Percentiles rank a stretch among this genome's conserved stretches.
Conservation (phyloP, 2,888 invertebrate genomes). For the Idaea straminata region DNA sequence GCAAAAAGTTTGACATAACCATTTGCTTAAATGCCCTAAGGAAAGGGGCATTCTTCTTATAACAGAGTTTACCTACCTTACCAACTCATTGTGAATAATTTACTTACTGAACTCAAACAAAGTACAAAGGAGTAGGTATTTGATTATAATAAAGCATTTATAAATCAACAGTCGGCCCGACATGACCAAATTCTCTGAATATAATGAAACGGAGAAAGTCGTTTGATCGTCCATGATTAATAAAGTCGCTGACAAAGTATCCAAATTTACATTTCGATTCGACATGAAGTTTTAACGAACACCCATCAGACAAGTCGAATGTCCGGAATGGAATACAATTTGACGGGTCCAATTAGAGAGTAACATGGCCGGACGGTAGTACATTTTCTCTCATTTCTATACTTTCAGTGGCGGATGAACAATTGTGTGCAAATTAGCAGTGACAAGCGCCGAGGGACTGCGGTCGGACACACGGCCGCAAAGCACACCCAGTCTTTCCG, state of each 20-base stretch:
- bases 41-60: background rate
- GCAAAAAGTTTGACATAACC: background rate
- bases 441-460: conserved; percentile 62
- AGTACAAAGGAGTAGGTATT: background rate
- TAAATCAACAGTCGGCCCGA: background rate
- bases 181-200: background rate
- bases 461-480: conserved; percentile 45
- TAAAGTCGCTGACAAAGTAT: conserved; percentile 46
- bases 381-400: conserved; percentile 68
- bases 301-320: conserved; percentile 42
- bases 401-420: conserved; percentile 68
- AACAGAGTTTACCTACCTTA: background rate
- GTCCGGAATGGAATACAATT: conserved; percentile 50
- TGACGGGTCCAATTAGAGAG: conserved; percentile 62
- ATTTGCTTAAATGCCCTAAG: background rate
- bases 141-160: background rate
- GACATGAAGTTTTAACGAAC: conserved; percentile 57
- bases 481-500: conserved; percentile 11
- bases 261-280: conserved; percentile 50
- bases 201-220: conserved; percentile 27
- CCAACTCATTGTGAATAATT: background rate
- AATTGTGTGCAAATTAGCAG: conserved; percentile 76
- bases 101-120: background rate
- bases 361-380: conserved; percentile 55
- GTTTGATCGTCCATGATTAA: conserved; percentile 42